Base-by-base conservation (phyloP, 2,888 invertebrate species). In the Drosophila subquinaria region DNA sequence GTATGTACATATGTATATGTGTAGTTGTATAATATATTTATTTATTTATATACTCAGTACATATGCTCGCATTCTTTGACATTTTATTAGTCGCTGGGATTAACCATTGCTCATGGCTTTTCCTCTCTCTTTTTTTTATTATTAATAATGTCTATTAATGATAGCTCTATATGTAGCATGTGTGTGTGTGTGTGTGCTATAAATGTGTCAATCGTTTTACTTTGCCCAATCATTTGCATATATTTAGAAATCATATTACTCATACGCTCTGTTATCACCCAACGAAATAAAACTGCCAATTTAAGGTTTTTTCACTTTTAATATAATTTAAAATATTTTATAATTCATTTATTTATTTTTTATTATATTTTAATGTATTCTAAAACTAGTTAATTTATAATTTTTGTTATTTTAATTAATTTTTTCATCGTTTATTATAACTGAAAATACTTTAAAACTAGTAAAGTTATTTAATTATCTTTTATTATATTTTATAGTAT, bases 41-140 rank as follows among this genome's bases (percentile, higher is more conserved):
- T 72, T 65, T 64, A 64, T 64, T 57, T 64, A 64, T 64, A 48
- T 65, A 59, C 64, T 51, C 43, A 38, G 59, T 50, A 35, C 40
- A 43, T 51, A 48, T 76, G 60, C 42, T 56, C 50, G 53, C 80
- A 76, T 80, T 76, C 65, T 62, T 57, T 51, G 48, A 57, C 63
- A 67, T 79, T 75, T 75, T 75, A 79, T 77, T 75, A 75, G 79
- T 52, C 61, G 40, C 38, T 57, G 76, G 76, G 55, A 79, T 77
- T 79, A 79, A 77, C 77, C 76, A 55, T 79, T 77, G 77, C 77
- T 79, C 79, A 59, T 59, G 35, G 17, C 48, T 48, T 15, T 62
- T 13, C n/a, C 35, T 15, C 17, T 47, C 43, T 11, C 36, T 30
- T 30, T 30, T 35, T 8, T 30, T 47, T 15, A 15, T 60, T 67